phyloP scores from a whole-genome alignment of 2,888 invertebrate genomes.

The Polydrusus tereticollis region DNA sequence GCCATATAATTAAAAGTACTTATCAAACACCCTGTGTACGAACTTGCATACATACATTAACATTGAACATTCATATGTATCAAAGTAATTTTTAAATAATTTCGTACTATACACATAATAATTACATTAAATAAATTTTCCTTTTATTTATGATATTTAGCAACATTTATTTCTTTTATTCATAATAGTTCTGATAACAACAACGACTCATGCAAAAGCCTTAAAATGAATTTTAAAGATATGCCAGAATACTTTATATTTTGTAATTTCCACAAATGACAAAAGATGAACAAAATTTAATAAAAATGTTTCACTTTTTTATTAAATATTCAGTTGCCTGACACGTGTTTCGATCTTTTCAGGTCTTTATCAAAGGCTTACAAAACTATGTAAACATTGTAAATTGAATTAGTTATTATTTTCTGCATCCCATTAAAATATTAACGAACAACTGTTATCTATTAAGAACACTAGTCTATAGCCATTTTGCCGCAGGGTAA shows the following conservation, averaged over 20 bases:
- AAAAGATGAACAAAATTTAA: background rate
- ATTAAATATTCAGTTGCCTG: no score
- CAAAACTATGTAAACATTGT: no score
- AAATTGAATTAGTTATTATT: no score
- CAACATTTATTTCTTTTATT: slow-evolving; percentile 20
- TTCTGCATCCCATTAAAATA: no score
- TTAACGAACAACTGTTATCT: no score
- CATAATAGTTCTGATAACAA: slow-evolving; percentile 13
- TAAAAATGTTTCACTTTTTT: background rate
- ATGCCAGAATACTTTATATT: background rate
- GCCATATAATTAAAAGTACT: background rate
- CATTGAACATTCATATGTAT: background rate
- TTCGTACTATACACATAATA: slow-evolving; percentile 1
- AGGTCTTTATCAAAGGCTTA: no score
- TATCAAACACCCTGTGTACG: slow-evolving; percentile 11
- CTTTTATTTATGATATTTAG: slow-evolving; percentile 11
- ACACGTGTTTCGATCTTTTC: no score
- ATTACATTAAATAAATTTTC: slow-evolving; percentile 5
- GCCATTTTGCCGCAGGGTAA: no score
- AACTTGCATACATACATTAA: slow-evolving; percentile 12
- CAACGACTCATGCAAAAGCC: slow-evolving; percentile 25
- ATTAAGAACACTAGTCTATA: no score
- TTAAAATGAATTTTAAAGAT: background rate
- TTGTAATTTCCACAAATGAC: background rate
- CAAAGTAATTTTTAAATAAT: background rate